Conservation (phyloP, 2,113 vertebrate species). For the Poeciliopsis occidentalis region DNA sequence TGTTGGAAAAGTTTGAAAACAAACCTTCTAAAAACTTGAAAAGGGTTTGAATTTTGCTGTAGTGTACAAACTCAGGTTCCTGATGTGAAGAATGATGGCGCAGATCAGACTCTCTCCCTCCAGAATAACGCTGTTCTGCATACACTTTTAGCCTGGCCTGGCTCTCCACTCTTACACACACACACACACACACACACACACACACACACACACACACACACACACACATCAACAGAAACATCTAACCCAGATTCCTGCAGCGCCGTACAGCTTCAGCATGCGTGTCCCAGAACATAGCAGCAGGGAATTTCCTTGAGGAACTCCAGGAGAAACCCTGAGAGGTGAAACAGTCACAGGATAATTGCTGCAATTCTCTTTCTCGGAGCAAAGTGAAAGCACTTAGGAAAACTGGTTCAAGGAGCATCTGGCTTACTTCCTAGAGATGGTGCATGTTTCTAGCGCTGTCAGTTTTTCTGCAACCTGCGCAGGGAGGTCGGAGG, state of each 20-base stretch:
- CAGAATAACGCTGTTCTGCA: slow-evolving; percentile 4
- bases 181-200: too few relatives aligned
- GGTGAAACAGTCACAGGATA: slow-evolving; percentile 51
- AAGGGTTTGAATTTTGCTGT: background rate
- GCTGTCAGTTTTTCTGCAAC: background rate
- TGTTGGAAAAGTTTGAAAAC: too few relatives aligned
- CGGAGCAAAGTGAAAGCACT: slow-evolving; percentile 15
- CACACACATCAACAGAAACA: slow-evolving; percentile 16
- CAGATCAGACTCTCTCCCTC: background rate
- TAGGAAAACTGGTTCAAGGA: slow-evolving; percentile 36
- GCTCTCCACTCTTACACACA: slow-evolving; percentile 13
- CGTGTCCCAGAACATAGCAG: slow-evolving; percentile 53
- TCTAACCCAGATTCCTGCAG: slow-evolving; percentile 60
- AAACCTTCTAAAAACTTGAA: background rate
- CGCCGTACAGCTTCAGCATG: slow-evolving; percentile 13
- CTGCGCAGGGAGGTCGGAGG: slow-evolving; percentile 20
- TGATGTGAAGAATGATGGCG: background rate
- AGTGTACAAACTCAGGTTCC: background rate
- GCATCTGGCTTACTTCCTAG: slow-evolving; percentile 7
- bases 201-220: background rate
- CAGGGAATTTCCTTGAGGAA: slow-evolving; percentile 68
- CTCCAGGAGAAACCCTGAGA: slow-evolving; percentile 58
- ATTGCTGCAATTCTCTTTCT: slow-evolving; percentile 37
- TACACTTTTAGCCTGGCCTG: slow-evolving; percentile 19
- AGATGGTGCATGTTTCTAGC: background rate